A percentile compares a stretch with the other conserved stretches of the same genome.
Conservation (phyloP, 2,888 invertebrate species). For the Punctoribates punctum region DNA sequence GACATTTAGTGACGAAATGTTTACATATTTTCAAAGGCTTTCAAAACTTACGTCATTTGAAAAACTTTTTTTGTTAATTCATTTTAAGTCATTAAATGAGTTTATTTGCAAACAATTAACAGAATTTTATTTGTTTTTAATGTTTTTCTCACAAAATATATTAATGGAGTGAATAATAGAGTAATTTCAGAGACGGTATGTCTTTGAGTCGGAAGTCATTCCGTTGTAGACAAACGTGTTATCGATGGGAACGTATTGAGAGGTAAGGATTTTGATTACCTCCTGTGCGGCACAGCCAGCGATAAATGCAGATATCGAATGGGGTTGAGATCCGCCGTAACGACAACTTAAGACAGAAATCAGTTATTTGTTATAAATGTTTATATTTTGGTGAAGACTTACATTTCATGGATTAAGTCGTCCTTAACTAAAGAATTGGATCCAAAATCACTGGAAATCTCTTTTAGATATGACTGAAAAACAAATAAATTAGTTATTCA, state of each 20-base stretch:
- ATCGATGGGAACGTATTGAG: constrained; percentile 92
- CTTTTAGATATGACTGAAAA: constrained; percentile 36
- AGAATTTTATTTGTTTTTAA: no score
- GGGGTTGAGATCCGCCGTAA: constrained; percentile 90
- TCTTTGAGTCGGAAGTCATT: constrained; percentile 76
- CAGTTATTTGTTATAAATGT: no score
- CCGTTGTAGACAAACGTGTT: constrained; percentile 95
- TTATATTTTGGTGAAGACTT: no score
- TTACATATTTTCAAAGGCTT: no score
- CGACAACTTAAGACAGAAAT: constrained; percentile 58
- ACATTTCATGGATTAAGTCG: constrained; percentile 88
- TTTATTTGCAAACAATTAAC: no score
- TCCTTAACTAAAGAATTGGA: constrained; percentile 74
- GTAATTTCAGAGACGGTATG: constrained; percentile 67
- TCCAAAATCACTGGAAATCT: constrained; percentile 68
- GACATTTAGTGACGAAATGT: no score
- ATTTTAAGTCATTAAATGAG: no score
- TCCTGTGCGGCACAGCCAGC: constrained; percentile 94
- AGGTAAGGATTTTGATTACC: constrained; percentile 87
- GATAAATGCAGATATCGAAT: constrained; percentile 86
- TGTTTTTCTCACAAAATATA: no score
- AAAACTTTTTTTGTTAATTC: no score
- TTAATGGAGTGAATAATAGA: no score
- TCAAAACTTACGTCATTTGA: no score
- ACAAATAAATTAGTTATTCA: constrained; percentile 8